Percentiles rank a stretch among this genome's conserved stretches.
phyloP scores from a whole-genome alignment of 1,140 invertebrate genomes.

The Trachymyrmex cornetzi region DNA sequence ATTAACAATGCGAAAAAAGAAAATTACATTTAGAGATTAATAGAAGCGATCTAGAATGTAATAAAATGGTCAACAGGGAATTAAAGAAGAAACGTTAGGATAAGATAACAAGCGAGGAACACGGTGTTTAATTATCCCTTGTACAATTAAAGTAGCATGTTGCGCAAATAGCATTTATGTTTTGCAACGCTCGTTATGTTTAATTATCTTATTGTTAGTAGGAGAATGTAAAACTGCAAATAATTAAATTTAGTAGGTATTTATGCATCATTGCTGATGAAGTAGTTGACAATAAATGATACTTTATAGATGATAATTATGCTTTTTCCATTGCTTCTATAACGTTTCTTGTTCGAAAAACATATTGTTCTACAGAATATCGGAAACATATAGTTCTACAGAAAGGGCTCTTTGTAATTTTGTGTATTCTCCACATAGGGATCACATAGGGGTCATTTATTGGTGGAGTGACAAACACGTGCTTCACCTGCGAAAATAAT shows the following conservation, averaged over 20 bases:
- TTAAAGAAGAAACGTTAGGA: neutral
- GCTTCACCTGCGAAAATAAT: neutral
- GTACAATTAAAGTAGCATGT: neutral
- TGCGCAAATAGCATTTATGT: neutral
- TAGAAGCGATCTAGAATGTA: neutral
- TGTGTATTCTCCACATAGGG: neutral
- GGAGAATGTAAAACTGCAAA: neutral
- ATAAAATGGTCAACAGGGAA: neutral
- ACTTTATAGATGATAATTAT: neutral
- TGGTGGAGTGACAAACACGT: neutral
- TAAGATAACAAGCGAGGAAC: neutral
- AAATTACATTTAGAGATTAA: neutral
- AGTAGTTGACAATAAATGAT: neutral
- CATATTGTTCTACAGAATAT: neutral
- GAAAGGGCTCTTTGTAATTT: neutral
- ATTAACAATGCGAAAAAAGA: neutral
- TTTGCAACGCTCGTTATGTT: neutral
- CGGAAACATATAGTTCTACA: neutral
- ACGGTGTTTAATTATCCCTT: neutral
- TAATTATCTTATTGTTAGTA: neutral
- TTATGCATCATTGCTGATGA: neutral
- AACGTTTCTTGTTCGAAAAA: neutral
- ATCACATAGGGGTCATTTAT: conserved; percentile 49
- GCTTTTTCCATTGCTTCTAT: neutral
- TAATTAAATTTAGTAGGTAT: conserved; percentile 26